Evolutionary conservation across 2,888 invertebrate genomes (phyloP), one percentile per base, ranked within the genome.

Genomic region (Apomyelois bistriatella): DNA sequence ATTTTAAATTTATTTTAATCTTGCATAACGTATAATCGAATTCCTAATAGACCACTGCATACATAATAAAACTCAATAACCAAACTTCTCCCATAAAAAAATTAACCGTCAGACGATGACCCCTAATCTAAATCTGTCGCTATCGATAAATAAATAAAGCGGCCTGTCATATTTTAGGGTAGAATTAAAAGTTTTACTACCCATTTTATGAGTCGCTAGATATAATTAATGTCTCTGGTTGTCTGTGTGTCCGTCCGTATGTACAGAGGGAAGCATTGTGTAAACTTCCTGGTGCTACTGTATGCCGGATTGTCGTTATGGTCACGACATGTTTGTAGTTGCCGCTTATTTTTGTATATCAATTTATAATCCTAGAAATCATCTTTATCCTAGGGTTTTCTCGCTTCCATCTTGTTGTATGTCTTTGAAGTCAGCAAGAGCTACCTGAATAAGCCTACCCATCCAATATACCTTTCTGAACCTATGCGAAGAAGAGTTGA

Each of bases 31-130:
- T 22, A 22, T 22, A 17, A 4, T 41, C n/a, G 10, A 32, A 17
- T 41, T 17, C 3, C 16, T 15, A n/a, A 13, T 8, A 38, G 8
- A 38, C 15, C 10, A 15, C 40, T 16, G 16, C 3, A 40, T 32
- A 32, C 5, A 13, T 3, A 16, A 40, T 15, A 40, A 46, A 46
- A 32, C 7, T 1, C 12, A 30, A 12, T 8, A 9, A 28, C 30
- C 12, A 32, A 8, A 32, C n/a, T 32, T 16, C 3, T 32, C 10
- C 1, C 35, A 46, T 46, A 32, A 57, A 62, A 64, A n/a, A 55
- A 55, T 62, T 61, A 57, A 64, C 62, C 61, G 46, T 32, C 32
- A 46, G 46, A 32, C 46, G 46, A 46, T 46, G 46, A 46, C 46
- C 46, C 15, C 7, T 37, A 37, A 48, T 48, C 48, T 48, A 38